Evolutionary conservation across 1,140 invertebrate species (phyloP).

Genomic region (Brachionus asplanchnoidis): DNA sequence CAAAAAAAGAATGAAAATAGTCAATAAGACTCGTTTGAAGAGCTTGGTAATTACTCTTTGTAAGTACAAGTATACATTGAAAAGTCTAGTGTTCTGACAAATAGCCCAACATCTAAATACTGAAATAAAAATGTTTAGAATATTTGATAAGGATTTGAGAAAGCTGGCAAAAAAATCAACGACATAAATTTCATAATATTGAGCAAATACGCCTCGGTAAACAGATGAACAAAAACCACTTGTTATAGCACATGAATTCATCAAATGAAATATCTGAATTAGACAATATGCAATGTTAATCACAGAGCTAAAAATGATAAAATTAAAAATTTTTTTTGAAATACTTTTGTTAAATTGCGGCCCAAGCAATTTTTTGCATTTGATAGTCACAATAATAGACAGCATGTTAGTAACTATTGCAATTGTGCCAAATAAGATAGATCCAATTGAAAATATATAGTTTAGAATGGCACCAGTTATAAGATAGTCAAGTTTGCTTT

Average conservation of each 20-base stretch:
- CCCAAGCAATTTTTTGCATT: background rate
- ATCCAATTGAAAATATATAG: background rate
- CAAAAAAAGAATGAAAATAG: background rate
- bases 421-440: background rate
- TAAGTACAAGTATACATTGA: no score
- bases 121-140: background rate
- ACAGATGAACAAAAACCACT: no score
- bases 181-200: background rate
- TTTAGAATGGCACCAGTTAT: background rate
- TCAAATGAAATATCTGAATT: no score
- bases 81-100: background rate
- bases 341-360: background rate
- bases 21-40: no score
- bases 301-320: background rate
- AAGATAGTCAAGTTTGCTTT: background rate
- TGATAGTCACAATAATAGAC: background rate
- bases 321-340: background rate
- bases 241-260: no score
- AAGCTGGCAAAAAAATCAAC: background rate
- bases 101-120: background rate
- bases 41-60: no score
- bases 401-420: background rate
- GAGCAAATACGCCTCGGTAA: background rate
- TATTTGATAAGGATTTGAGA: background rate
- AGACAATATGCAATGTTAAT: background rate